Conservation (phyloP, 2,888 invertebrate genomes). For the Rhamnusium bicolor region DNA sequence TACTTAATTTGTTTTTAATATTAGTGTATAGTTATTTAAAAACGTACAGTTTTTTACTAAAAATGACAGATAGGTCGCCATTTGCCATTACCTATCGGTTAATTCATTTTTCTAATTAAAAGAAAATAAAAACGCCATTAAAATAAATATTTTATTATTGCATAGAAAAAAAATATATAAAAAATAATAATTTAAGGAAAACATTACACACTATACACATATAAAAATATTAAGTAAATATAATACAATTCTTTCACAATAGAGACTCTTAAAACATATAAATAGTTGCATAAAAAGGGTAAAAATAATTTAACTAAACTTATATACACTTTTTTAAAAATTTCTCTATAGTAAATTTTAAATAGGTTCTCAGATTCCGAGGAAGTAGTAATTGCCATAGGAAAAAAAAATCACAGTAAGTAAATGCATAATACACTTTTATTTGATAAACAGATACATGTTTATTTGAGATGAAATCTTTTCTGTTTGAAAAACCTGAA, state of each 20-base stretch:
- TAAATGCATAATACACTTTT: neutral
- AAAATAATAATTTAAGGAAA: conserved; percentile 24
- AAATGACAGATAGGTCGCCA: too few species aligned
- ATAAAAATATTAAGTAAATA: conserved; percentile 27
- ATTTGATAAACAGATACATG: neutral
- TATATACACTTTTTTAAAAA: neutral
- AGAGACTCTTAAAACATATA: conserved; percentile 17
- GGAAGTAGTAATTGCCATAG: neutral
- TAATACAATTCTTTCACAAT: conserved; percentile 23
- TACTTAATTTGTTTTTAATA: too few species aligned
- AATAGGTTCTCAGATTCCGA: neutral
- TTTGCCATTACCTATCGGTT: too few species aligned
- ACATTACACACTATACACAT: neutral
- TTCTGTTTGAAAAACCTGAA: conserved; percentile 7
- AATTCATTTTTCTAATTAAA: too few species aligned
- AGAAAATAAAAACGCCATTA: neutral
- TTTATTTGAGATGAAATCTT: neutral
- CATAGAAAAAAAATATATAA: conserved; percentile 31
- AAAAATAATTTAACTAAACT: neutral
- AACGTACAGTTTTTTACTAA: too few species aligned
- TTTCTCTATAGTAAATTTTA: neutral
- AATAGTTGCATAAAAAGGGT: conserved; percentile 11
- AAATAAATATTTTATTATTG: conserved; percentile 20
- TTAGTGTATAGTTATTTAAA: too few species aligned
- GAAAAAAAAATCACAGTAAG: conserved; percentile 5